Percentiles rank a stretch among this genome's conserved stretches.
phyloP scores from a whole-genome alignment of 2,113 vertebrate genomes.

The Semnopithecus entellus region DNA sequence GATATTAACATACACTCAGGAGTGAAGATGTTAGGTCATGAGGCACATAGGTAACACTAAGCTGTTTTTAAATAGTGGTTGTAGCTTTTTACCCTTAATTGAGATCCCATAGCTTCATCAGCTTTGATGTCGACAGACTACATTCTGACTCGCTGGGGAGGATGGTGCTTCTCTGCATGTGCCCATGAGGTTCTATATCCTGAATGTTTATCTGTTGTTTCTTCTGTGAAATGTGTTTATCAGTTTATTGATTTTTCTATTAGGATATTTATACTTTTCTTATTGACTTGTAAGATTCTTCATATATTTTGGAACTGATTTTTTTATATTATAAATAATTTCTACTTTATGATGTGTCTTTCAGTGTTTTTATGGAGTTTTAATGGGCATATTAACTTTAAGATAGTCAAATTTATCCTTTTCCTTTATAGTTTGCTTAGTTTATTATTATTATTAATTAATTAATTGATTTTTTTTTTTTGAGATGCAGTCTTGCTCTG shows the following conservation, averaged over 20 bases:
- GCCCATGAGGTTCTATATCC: not conserved
- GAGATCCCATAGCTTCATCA: not conserved
- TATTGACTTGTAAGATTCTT: not conserved
- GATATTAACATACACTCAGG: not conserved
- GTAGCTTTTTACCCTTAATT: not conserved
- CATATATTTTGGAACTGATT: not conserved
- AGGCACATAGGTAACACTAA: not conserved
- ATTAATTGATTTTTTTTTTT: too few relatives aligned
- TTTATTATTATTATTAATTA: not conserved
- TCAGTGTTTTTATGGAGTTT: not conserved
- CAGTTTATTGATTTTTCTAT: not conserved
- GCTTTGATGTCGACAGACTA: not conserved
- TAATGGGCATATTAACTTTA: constrained; percentile 10
- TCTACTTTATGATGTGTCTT: not conserved
- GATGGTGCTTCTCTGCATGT: not conserved
- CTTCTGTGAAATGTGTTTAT: not conserved
- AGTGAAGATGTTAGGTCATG: not conserved
- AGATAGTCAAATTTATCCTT: not conserved
- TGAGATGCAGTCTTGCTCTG: too few relatives aligned
- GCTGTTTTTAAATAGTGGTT: not conserved
- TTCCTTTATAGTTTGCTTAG: not conserved
- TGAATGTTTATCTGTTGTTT: not conserved
- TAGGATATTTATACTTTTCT: not conserved
- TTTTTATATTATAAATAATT: not conserved
- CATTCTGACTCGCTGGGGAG: not conserved